Evolutionary conservation across 2,113 vertebrate species (phyloP).

Genomic region (Pygoscelis antarcticus): DNA sequence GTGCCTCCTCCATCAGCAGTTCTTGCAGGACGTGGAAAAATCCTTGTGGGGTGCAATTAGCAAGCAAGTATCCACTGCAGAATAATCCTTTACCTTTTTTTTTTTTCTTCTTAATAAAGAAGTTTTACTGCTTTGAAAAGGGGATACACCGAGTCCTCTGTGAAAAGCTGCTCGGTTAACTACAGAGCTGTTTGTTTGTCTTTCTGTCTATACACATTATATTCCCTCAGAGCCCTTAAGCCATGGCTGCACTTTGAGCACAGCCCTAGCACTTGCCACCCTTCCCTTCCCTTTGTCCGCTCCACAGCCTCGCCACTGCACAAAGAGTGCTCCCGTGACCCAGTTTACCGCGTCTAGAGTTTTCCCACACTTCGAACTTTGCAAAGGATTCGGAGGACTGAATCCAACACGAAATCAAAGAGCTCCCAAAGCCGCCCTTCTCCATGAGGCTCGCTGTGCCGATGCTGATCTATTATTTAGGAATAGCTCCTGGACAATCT

Average conservation of each 20-base stretch:
- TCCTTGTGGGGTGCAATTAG: neutral
- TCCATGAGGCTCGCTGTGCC: neutral
- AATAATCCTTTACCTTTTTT: neutral
- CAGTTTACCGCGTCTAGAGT: neutral
- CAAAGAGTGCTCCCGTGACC: neutral
- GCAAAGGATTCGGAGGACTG: neutral
- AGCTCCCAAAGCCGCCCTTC: neutral
- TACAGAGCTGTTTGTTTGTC: neutral
- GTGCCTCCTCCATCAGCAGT: neutral
- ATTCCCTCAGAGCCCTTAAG: neutral
- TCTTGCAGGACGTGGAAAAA: neutral
- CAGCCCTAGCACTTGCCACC: neutral
- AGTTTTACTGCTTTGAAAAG: neutral
- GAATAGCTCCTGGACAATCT: neutral
- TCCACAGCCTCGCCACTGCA: neutral
- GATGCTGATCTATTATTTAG: neutral
- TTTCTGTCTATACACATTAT: neutral
- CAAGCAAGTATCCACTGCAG: neutral
- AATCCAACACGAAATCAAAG: neutral
- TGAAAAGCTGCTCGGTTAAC: neutral
- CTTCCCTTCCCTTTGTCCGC: neutral
- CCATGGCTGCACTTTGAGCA: neutral
- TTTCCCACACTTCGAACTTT: constrained; percentile 15
- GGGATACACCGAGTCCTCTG: neutral
- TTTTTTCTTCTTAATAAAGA: neutral